A percentile compares a stretch with the other conserved stretches of the same genome.
phyloP scores from a whole-genome alignment of 2,113 vertebrate genomes.

The Solea solea region DNA sequence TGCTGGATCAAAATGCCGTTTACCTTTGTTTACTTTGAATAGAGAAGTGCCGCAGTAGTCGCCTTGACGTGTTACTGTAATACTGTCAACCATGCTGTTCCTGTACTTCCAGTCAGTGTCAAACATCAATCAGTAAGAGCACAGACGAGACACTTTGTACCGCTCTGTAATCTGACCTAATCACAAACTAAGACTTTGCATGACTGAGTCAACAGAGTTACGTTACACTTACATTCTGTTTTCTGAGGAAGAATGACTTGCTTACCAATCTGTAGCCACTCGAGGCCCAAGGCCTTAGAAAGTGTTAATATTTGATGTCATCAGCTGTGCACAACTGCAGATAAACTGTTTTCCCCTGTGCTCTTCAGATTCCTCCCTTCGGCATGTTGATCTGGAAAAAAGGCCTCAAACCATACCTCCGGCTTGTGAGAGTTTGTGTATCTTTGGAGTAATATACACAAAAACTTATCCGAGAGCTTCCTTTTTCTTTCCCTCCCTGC shows the following conservation, averaged over 20 bases:
- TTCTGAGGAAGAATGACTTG: constrained; percentile 23
- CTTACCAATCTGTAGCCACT: constrained; percentile 71
- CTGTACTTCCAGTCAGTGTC: constrained; percentile 41
- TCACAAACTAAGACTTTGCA: constrained; percentile 14
- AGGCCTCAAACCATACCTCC: constrained; percentile 21
- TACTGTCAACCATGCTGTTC: constrained; percentile 39
- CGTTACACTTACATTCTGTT: background rate
- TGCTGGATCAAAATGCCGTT: constrained; percentile 16
- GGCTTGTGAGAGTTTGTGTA: constrained; percentile 52
- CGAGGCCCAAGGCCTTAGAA: constrained; percentile 77
- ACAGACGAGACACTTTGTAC: constrained; percentile 33
- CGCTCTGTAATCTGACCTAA: constrained; percentile 24
- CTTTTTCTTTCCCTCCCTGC: constrained; percentile 72
- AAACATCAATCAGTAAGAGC: constrained; percentile 20
- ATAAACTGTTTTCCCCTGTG: constrained; percentile 44
- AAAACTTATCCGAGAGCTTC: constrained; percentile 75
- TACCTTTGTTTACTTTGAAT: constrained; percentile 12
- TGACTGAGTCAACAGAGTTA: background rate
- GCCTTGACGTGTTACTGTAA: constrained; percentile 23
- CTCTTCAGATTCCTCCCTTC: constrained; percentile 43
- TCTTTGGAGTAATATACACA: constrained; percentile 65
- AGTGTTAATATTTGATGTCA: constrained; percentile 76
- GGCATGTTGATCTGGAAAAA: constrained; percentile 19
- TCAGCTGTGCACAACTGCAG: constrained; percentile 63
- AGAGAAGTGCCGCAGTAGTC: constrained; percentile 8